Percentiles rank a stretch among this genome's conserved stretches.
Conservation (phyloP, 2,113 vertebrate genomes). For the Sialia sialis region DNA sequence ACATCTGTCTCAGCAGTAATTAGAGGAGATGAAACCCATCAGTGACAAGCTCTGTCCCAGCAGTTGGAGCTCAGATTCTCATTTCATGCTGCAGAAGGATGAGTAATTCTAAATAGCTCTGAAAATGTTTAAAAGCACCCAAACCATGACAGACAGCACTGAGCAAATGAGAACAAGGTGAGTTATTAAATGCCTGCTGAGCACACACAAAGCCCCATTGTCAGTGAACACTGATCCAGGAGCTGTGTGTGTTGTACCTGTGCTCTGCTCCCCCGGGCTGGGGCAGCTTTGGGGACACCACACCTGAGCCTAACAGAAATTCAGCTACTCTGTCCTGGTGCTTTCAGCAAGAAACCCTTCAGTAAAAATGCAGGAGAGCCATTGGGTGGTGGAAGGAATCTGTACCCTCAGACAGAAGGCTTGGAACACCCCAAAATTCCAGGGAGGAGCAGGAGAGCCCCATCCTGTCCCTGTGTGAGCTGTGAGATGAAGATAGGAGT, state of each 20-base stretch:
- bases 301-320: neutral
- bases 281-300: neutral
- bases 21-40: neutral
- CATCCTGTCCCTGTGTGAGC: fast-evolving
- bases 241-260: neutral
- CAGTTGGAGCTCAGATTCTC: neutral
- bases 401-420: neutral
- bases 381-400: neutral
- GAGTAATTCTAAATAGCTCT: constrained; percentile 3
- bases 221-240: neutral
- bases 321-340: neutral
- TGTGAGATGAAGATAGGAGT: neutral
- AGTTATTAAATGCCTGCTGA: constrained; percentile 29
- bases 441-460: neutral
- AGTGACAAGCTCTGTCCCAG: neutral
- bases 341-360: neutral
- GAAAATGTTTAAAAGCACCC: constrained; percentile 17
- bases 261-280: neutral
- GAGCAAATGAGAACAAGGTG: neutral
- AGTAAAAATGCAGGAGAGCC: neutral
- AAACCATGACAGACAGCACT: neutral
- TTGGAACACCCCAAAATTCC: neutral
- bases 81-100: constrained; percentile 10
- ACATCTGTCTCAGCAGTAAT: neutral
- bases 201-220: neutral